phyloP scores from a whole-genome alignment of 2,797 vertebrate species.

The Protosalanx chinensis region DNA sequence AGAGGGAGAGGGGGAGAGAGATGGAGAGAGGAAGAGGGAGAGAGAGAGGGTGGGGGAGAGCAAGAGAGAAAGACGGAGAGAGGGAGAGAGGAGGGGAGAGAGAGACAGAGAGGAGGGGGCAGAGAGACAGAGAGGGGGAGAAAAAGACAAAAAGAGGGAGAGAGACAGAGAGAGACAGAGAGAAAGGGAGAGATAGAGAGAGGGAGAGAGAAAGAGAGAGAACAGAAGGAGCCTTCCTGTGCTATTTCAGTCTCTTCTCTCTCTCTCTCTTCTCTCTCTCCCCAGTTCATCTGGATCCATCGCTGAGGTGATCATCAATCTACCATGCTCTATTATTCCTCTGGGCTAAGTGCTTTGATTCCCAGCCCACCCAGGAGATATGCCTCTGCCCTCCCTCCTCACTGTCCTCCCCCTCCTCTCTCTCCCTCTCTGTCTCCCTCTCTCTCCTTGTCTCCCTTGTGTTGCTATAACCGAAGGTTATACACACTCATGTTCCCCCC shows the following conservation, averaged over 20 bases:
- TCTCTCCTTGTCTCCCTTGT: neutral
- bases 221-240: conserved; percentile 10
- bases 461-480: too few species aligned
- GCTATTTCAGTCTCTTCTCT: conserved; percentile 60
- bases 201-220: neutral
- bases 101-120: neutral
- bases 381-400: conserved; percentile 22
- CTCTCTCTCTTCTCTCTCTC: conserved; percentile 45
- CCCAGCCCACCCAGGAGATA: conserved; percentile 69
- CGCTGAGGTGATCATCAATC: conserved; percentile 71
- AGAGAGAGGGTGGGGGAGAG: neutral
- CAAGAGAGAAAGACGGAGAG: neutral
- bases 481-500: neutral
- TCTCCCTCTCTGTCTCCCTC: too few species aligned
- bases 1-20: neutral
- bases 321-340: conserved; percentile 69
- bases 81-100: neutral
- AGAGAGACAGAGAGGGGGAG: neutral
- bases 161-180: neutral
- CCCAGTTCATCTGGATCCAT: conserved; percentile 48
- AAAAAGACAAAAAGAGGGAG: neutral
- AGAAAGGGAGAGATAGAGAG: neutral
- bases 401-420: neutral
- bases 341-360: conserved; percentile 70
- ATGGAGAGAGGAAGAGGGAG: conserved; percentile 14